These are phyloP conservation scores for Phyto melanocephala DNA, from an alignment of 2,888 invertebrate species.

Conservation along the genomic window DNA sequence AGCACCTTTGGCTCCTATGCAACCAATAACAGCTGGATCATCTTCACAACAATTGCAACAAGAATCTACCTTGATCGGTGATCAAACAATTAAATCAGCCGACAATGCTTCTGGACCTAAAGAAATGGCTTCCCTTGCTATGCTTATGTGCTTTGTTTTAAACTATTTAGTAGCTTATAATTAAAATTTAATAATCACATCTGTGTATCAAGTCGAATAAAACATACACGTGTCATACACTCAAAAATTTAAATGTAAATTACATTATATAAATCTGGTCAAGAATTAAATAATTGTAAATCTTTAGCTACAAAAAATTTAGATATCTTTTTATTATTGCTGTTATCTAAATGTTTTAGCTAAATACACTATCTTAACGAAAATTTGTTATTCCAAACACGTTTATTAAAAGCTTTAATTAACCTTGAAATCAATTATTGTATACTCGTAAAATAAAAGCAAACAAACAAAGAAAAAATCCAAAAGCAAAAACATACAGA, in stretches of 20 bases:
- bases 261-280: conserved; percentile 31
- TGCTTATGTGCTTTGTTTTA: conserved; percentile 37
- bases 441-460: not conserved
- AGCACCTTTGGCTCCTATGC: conserved; percentile 70
- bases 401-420: conserved; percentile 25
- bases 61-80: conserved; percentile 48
- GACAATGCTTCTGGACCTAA: conserved; percentile 20
- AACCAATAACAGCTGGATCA: conserved; percentile 61
- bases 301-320: not conserved
- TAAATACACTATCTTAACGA: not conserved
- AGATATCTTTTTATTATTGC: conserved; percentile 11
- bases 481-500: not conserved
- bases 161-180: conserved; percentile 51
- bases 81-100: conserved; percentile 52
- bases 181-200: not conserved
- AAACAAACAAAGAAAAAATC: not conserved
- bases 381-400: conserved; percentile 40
- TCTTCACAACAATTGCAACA: conserved; percentile 68
- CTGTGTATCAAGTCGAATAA: conserved; percentile 9
- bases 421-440: conserved; percentile 37
- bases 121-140: conserved; percentile 1
- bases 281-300: conserved; percentile 6
- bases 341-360: conserved; percentile 8
- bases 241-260: conserved; percentile 35
- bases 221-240: not conserved